A percentile compares a stretch with the other conserved stretches of the same genome.
These are phyloP conservation scores for Himantopus leucocephalus DNA, from an alignment of 2,113 vertebrate species.

Conservation along the genomic window DNA sequence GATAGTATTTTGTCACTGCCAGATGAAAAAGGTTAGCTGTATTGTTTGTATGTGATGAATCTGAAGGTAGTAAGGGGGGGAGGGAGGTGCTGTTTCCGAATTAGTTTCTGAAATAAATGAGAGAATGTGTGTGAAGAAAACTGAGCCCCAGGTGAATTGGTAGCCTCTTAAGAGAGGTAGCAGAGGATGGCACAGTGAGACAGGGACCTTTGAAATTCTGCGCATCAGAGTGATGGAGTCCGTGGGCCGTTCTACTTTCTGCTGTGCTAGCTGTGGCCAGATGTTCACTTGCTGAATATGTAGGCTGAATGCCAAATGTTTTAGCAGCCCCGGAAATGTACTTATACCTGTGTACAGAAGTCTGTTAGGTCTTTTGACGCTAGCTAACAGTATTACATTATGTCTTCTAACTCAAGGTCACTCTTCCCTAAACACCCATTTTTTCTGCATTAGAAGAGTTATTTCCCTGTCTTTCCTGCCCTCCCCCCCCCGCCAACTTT, in stretches of 20 bases:
- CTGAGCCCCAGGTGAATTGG: not conserved
- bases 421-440: not conserved
- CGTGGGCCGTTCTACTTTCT: not conserved
- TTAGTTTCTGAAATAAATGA: not conserved
- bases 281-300: not conserved
- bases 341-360: not conserved
- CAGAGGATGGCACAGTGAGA: not conserved
- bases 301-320: not conserved
- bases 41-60: not conserved
- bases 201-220: not conserved
- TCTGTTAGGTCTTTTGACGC: not conserved
- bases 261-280: not conserved
- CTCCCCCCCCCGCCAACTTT: not conserved
- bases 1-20: slow-evolving; percentile 80
- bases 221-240: not conserved
- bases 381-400: not conserved
- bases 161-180: not conserved
- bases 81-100: not conserved
- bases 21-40: slow-evolving; percentile 85
- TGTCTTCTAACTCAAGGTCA: not conserved
- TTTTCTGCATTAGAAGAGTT: not conserved
- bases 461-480: not conserved
- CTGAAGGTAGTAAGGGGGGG: not conserved
- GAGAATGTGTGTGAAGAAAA: not conserved
- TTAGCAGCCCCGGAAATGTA: not conserved